A percentile compares a stretch with the other conserved stretches of the same genome.
phyloP scores from a whole-genome alignment of 2,797 vertebrate species.

The Lepilemur ruficaudatus region DNA sequence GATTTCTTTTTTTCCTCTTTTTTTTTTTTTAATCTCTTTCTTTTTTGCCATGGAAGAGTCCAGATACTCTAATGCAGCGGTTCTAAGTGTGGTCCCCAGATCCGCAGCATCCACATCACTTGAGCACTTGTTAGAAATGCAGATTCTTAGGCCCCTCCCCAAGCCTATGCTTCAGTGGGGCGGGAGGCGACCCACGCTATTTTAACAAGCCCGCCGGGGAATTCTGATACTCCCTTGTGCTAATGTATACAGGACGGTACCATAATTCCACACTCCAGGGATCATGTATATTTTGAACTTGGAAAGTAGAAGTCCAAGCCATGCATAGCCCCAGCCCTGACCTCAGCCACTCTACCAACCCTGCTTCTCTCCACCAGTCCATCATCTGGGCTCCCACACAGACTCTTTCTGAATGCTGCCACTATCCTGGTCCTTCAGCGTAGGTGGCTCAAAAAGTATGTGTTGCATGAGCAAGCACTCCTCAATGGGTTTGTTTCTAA shows the following conservation, averaged over 20 bases:
- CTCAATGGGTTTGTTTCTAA: neutral
- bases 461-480: neutral
- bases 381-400: neutral
- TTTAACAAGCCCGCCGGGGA: neutral
- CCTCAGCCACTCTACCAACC: neutral
- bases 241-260: neutral
- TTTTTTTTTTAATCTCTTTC: neutral
- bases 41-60: neutral
- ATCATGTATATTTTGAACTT: neutral
- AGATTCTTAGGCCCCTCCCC: neutral
- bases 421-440: neutral
- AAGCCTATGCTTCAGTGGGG: neutral
- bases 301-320: neutral
- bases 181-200: neutral
- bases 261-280: neutral
- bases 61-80: neutral
- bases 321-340: no score
- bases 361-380: neutral
- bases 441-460: neutral
- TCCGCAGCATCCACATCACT: accelerated
- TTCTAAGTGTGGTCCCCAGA: neutral
- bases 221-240: neutral
- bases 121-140: neutral
- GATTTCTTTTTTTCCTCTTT: neutral
- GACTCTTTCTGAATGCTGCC: neutral